phyloP scores from a whole-genome alignment of 1,140 invertebrate species.

The Daktulosphaira vitifoliae region DNA sequence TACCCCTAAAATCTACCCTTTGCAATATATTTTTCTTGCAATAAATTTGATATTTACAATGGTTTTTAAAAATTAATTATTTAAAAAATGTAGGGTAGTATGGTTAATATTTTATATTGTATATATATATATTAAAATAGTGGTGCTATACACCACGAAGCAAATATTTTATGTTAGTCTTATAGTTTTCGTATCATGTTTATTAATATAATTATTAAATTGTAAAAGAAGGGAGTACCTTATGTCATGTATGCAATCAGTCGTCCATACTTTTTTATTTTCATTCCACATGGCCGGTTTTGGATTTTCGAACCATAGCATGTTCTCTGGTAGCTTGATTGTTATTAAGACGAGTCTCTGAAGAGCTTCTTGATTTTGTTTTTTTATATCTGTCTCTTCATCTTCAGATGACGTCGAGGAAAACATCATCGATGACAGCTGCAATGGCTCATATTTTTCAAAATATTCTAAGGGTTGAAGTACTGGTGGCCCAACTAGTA shows the following conservation, averaged over 20 bases:
- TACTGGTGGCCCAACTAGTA: conserved; percentile 21
- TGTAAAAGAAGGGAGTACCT: too few species aligned
- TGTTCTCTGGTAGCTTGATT: conserved; percentile 57
- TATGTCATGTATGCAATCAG: conserved; percentile 64
- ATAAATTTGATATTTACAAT: too few species aligned
- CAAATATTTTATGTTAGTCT: conserved; percentile 14
- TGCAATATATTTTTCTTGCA: too few species aligned
- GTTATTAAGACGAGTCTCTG: conserved; percentile 5
- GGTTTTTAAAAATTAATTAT: too few species aligned
- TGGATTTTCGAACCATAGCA: conserved; percentile 76
- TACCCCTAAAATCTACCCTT: too few species aligned
- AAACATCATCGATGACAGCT: conserved; percentile 1
- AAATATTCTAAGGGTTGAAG: conserved; percentile 33
- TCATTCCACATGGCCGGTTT: conserved; percentile 67
- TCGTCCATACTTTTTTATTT: conserved; percentile 56
- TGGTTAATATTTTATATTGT: too few species aligned
- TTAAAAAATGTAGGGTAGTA: too few species aligned
- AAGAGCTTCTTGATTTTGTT: conserved; percentile 23
- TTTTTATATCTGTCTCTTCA: conserved; percentile 35
- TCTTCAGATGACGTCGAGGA: conserved; percentile 25
- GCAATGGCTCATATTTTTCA: conserved; percentile 36
- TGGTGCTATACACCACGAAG: too few species aligned
- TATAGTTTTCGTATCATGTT: conserved; percentile 42
- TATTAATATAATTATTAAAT: too few species aligned
- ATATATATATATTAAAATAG: too few species aligned